Evolutionary conservation across 2,113 vertebrate genomes (phyloP).

Genomic region (Neodon shergylaensis): DNA sequence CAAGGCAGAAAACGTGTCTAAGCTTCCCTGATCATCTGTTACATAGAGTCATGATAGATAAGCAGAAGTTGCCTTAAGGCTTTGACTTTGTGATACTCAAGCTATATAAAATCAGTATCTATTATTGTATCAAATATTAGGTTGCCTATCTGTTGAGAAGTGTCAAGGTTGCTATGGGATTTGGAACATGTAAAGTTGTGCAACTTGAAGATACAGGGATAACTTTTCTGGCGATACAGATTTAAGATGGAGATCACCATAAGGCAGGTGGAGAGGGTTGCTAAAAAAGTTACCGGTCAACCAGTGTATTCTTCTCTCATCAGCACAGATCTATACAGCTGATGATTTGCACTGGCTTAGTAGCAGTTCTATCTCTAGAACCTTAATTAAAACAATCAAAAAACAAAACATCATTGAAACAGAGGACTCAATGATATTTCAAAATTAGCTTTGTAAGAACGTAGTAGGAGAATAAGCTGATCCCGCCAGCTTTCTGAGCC

Average conservation of each 20-base stretch:
- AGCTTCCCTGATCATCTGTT: background rate
- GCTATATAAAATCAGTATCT: background rate
- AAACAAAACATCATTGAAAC: background rate
- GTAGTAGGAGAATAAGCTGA: background rate
- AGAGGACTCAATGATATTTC: background rate
- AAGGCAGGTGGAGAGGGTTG: background rate
- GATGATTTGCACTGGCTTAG: background rate
- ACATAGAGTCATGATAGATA: background rate
- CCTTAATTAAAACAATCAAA: background rate
- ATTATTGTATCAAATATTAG: background rate
- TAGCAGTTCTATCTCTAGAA: background rate
- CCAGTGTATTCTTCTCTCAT: background rate
- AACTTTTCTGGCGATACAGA: background rate
- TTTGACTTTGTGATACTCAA: background rate
- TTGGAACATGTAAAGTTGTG: background rate
- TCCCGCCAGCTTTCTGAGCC: background rate
- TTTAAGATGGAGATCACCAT: background rate
- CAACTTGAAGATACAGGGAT: background rate
- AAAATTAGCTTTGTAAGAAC: background rate
- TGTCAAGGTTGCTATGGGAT: background rate
- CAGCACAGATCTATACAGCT: background rate
- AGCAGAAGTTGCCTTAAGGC: background rate
- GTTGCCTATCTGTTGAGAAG: background rate
- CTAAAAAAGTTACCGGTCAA: background rate
- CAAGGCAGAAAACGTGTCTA: background rate